Percentiles rank a stretch among this genome's conserved stretches.
These are phyloP conservation scores for Xiphophorus hellerii DNA, from an alignment of 2,113 vertebrate genomes.

Conservation along the genomic window DNA sequence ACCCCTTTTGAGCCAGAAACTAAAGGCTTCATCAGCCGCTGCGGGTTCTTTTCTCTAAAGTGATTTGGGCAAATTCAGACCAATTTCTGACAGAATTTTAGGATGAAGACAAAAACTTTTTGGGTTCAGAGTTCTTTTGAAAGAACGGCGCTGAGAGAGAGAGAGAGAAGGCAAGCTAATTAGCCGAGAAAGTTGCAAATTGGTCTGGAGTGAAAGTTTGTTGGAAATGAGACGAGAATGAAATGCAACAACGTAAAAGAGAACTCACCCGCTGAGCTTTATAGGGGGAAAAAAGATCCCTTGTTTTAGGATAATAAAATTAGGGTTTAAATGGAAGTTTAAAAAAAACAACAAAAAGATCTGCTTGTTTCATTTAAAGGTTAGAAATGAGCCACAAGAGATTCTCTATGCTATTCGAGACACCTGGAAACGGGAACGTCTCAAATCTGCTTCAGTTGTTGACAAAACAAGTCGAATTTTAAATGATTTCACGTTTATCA, in stretches of 20 bases:
- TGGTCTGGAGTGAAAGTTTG: background rate
- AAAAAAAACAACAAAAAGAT: too few species aligned
- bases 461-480: too few species aligned
- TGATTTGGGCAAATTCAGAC: conserved; percentile 13
- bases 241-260: conserved; percentile 8
- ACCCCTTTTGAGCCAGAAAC: conserved; percentile 16
- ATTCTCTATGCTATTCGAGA: too few species aligned
- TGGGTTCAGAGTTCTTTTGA: conserved; percentile 21
- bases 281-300: background rate
- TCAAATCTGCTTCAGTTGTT: too few species aligned
- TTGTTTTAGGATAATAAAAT: background rate
- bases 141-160: background rate
- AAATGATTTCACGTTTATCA: too few species aligned
- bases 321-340: background rate
- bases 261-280: background rate
- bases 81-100: conserved; percentile 40
- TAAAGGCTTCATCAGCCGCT: conserved; percentile 8
- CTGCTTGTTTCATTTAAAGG: too few species aligned
- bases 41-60: conserved; percentile 41
- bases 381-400: too few species aligned
- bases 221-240: background rate
- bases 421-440: too few species aligned
- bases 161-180: background rate
- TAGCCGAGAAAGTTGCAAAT: background rate
- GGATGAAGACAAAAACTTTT: conserved; percentile 13